Conservation (phyloP, 2,888 invertebrate genomes). For the Drosophila anceps region DNA sequence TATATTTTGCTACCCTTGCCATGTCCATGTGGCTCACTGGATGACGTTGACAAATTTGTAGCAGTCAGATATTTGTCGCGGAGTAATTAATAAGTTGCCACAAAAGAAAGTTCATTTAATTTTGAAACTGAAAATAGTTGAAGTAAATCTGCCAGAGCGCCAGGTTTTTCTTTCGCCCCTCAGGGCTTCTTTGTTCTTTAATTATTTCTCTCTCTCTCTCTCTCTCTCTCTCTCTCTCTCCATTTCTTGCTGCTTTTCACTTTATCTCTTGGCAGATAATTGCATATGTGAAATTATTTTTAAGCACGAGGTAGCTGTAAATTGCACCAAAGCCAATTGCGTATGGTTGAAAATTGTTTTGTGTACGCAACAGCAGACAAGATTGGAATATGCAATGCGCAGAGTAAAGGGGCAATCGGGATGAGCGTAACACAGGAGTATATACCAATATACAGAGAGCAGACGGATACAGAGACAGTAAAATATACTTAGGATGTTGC, state of each 20-base stretch:
- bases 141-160: background rate
- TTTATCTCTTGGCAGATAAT: slow-evolving; percentile 22
- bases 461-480: slow-evolving; percentile 37
- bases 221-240: background rate
- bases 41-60: background rate
- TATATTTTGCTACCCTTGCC: too few relatives aligned
- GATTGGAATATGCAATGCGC: slow-evolving; percentile 22
- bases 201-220: background rate
- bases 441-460: slow-evolving; percentile 8
- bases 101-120: background rate
- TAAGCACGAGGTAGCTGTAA: slow-evolving; percentile 69
- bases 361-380: slow-evolving; percentile 40
- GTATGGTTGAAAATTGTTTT: slow-evolving; percentile 74
- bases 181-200: background rate
- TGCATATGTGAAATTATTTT: slow-evolving; percentile 68
- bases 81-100: background rate
- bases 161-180: too few relatives aligned
- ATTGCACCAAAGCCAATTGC: slow-evolving; percentile 75
- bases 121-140: background rate
- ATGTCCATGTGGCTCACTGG: too few relatives aligned
- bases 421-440: slow-evolving; percentile 43
- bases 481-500: slow-evolving; percentile 59
- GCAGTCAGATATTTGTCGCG: background rate
- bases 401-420: slow-evolving; percentile 20
- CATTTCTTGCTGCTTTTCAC: background rate